These are phyloP conservation scores for Beroe forskalii DNA, from an alignment of 37 sponge, comb jelly and placozoan species.

Conservation along the genomic window DNA sequence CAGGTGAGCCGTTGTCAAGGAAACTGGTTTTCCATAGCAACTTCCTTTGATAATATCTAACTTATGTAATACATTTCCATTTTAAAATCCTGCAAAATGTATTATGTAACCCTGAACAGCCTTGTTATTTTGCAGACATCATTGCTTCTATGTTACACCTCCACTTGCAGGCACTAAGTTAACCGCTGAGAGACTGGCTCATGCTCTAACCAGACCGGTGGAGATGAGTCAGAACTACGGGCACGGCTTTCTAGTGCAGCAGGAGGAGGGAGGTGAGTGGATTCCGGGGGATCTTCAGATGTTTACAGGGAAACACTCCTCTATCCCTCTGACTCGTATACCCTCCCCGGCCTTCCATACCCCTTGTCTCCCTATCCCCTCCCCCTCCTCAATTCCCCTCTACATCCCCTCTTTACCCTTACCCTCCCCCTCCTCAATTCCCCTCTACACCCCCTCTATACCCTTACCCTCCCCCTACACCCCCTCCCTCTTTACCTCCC, in stretches of 20 bases:
- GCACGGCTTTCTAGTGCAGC: neutral
- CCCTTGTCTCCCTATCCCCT: neutral
- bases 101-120: too few species aligned
- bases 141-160: too few species aligned
- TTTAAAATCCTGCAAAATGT: too few species aligned
- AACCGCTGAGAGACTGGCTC: neutral
- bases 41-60: too few species aligned
- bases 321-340: too few species aligned
- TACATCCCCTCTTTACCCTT: neutral
- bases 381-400: neutral
- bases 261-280: neutral
- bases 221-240: neutral
- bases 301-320: too few species aligned
- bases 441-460: neutral
- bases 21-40: too few species aligned
- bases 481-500: too few species aligned
- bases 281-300: too few species aligned
- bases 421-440: neutral
- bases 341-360: neutral
- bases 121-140: too few species aligned
- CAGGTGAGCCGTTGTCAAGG: too few species aligned
- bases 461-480: neutral
- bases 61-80: too few species aligned
- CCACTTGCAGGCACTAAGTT: constrained; percentile 12
- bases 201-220: neutral